phyloP scores from a whole-genome alignment of 2,113 vertebrate species.

The Bujurquina vittata region DNA sequence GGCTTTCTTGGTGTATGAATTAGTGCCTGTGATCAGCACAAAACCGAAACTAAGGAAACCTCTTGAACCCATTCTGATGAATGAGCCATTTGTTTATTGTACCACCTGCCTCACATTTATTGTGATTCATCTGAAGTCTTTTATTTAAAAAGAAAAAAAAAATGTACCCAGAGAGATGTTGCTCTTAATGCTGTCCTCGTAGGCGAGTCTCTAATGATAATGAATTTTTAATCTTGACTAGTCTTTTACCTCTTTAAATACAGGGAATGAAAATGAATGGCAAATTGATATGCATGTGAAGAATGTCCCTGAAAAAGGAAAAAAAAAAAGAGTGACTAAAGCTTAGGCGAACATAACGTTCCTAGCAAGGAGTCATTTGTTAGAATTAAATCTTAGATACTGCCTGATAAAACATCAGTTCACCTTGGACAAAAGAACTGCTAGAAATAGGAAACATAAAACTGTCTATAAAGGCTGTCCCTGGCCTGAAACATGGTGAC shows the following conservation, averaged over 20 bases:
- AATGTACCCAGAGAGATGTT: not conserved
- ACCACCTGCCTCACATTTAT: not conserved
- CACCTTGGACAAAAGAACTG: not conserved
- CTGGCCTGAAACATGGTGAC: not conserved
- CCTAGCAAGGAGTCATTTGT: not conserved
- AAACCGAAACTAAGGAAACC: constrained; percentile 1
- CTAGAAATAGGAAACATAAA: not conserved
- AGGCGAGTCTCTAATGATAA: not conserved
- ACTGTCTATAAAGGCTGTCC: not conserved
- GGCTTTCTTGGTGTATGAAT: constrained; percentile 57
- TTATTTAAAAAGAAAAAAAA: not conserved
- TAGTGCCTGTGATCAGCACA: constrained; percentile 21
- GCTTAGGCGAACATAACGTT: not conserved
- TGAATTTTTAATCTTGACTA: not conserved
- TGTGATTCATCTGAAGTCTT: not conserved
- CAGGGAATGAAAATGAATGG: not conserved
- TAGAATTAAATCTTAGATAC: not conserved
- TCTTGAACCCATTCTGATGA: constrained; percentile 12
- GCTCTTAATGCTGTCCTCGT: not conserved
- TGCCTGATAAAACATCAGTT: not conserved
- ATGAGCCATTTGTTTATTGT: not conserved
- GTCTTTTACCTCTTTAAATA: not conserved
- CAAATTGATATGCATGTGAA: not conserved
- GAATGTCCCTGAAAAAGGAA: not conserved
- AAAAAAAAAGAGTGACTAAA: not conserved